Conservation (phyloP, 2,888 invertebrate genomes). For the Pocota personata region DNA sequence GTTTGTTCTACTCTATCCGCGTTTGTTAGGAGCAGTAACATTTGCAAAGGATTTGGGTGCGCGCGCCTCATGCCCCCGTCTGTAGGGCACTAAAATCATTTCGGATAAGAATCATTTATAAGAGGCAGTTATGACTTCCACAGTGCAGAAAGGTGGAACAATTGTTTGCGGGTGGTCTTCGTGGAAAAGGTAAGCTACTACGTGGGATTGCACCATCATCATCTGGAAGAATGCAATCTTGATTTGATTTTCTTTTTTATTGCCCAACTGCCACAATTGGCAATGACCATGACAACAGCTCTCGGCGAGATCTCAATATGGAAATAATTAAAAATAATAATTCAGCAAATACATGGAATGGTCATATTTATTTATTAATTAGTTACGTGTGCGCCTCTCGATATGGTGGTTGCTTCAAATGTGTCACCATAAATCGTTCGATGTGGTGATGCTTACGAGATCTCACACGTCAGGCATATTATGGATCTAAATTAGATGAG, state of each 20-base stretch:
- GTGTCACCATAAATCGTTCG: slow-evolving; percentile 43
- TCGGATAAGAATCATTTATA: slow-evolving; percentile 63
- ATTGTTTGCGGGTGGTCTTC: slow-evolving; percentile 66
- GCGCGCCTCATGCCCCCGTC: slow-evolving; percentile 31
- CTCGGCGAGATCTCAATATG: slow-evolving; percentile 20
- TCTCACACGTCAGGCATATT: slow-evolving; percentile 36
- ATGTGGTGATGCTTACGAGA: slow-evolving; percentile 23
- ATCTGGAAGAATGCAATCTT: slow-evolving; percentile 14
- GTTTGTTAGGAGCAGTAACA: slow-evolving; percentile 15
- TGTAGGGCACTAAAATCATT: slow-evolving; percentile 65
- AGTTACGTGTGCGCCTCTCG: slow-evolving; percentile 1
- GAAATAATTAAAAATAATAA: slow-evolving; percentile 56
- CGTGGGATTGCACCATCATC: background rate
- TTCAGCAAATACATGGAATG: background rate
- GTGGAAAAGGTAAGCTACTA: slow-evolving; percentile 7
- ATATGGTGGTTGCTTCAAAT: slow-evolving; percentile 36
- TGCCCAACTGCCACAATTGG: slow-evolving; percentile 56
- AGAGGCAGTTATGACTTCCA: slow-evolving; percentile 59
- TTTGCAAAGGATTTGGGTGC: slow-evolving; percentile 51
- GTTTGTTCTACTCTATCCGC: slow-evolving; percentile 23
- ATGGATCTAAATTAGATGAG: slow-evolving; percentile 10
- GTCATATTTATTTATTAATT: slow-evolving; percentile 42
- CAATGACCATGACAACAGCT: slow-evolving; percentile 57
- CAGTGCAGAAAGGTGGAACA: slow-evolving; percentile 35
- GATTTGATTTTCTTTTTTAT: slow-evolving; percentile 44